phyloP scores from a whole-genome alignment of 2,888 invertebrate genomes.

The Piscicola geometra region DNA sequence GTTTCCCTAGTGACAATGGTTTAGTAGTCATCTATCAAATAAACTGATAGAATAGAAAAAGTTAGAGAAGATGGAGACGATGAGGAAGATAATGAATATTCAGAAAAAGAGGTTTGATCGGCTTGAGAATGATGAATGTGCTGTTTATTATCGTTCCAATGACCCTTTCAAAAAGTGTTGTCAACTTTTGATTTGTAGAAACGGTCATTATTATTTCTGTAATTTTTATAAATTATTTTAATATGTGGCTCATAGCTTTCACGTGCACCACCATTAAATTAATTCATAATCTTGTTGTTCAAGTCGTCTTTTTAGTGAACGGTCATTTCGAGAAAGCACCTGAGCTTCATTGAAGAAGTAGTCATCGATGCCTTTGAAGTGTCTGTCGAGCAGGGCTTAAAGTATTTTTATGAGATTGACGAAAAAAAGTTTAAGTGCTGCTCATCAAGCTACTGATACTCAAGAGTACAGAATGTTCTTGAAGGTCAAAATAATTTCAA shows the following conservation, averaged over 20 bases:
- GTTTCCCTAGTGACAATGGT: background rate
- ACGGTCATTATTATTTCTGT: background rate
- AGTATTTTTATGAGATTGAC: background rate
- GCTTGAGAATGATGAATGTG: too few relatives aligned
- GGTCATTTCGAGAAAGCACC: background rate
- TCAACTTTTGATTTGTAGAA: background rate
- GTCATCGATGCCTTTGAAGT: background rate
- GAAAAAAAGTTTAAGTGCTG: background rate
- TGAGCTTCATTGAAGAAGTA: background rate
- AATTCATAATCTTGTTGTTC: background rate
- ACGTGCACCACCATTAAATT: background rate
- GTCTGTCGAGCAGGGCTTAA: background rate
- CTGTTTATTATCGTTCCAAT: background rate
- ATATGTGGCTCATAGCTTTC: background rate
- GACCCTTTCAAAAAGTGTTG: background rate
- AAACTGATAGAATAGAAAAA: slow-evolving; percentile 6
- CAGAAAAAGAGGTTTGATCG: too few relatives aligned
- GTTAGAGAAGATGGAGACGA: background rate
- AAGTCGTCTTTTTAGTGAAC: background rate
- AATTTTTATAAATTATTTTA: background rate
- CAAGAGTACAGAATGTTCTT: background rate
- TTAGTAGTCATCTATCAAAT: background rate
- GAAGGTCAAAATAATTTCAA: background rate
- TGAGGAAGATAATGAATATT: background rate
- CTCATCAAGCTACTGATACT: background rate